Evolutionary conservation across 2,113 vertebrate species (phyloP).

Genomic region (Onychostruthus taczanowskii): DNA sequence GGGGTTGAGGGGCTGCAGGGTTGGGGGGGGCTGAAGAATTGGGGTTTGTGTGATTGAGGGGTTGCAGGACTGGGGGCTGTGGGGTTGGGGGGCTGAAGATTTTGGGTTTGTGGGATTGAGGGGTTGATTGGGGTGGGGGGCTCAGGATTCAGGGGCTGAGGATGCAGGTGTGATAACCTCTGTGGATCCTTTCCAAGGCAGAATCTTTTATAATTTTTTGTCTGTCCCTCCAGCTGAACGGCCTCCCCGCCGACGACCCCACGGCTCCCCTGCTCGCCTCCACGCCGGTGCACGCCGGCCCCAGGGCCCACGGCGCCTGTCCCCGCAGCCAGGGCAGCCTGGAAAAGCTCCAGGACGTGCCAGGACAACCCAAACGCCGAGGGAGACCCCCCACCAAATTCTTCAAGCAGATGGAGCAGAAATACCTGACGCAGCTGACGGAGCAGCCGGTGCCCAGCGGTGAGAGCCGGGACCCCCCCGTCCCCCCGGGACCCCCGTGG

Average conservation of each 20-base stretch:
- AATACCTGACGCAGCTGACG: constrained; percentile 87
- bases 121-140: background rate
- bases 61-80: no score
- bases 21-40: background rate
- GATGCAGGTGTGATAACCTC: rapidly evolving
- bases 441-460: constrained; percentile 89
- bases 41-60: no score
- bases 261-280: constrained; percentile 54
- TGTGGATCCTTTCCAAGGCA: background rate
- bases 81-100: no score
- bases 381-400: constrained; percentile 88
- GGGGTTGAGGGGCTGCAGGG: no score
- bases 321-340: constrained; percentile 33
- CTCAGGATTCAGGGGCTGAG: rapidly evolving
- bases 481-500: rapidly evolving
- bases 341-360: constrained; percentile 50
- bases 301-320: constrained; percentile 45
- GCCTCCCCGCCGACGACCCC: constrained; percentile 28
- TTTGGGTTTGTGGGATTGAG: no score
- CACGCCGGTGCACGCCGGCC: constrained; percentile 20
- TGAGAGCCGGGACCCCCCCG: constrained; percentile 52
- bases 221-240: constrained; percentile 32
- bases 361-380: constrained; percentile 81
- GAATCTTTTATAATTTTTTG: rapidly evolving
- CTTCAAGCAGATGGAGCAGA: constrained; percentile 91